These are phyloP conservation scores for Pinna nobilis DNA, from an alignment of 1,140 invertebrate species.

Conservation along the genomic window DNA sequence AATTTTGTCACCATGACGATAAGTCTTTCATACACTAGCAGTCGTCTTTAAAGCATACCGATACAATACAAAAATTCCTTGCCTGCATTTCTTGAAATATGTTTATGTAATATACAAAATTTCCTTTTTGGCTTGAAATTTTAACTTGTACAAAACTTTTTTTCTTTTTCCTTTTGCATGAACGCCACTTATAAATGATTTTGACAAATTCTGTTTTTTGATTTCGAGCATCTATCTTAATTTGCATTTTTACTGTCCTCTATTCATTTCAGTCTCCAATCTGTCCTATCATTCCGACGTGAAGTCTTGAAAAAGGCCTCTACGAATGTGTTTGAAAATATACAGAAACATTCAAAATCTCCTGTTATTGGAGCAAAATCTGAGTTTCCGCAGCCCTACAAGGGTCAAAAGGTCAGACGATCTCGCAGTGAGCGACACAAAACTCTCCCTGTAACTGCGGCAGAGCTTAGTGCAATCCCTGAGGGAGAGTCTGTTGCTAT, in stretches of 20 bases:
- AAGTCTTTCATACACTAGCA: no score
- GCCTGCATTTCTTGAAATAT: no score
- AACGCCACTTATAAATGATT: no score
- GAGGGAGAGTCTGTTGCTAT: constrained; percentile 54
- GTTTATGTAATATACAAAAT: no score
- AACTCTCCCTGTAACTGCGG: constrained; percentile 69
- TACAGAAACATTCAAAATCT: constrained; percentile 50
- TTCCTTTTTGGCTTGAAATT: no score
- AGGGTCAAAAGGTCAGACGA: constrained; percentile 29
- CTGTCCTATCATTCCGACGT: constrained; percentile 66
- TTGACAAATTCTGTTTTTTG: no score
- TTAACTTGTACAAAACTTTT: no score
- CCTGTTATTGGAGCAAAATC: constrained; percentile 38
- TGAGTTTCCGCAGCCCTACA: constrained; percentile 64
- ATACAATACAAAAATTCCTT: no score
- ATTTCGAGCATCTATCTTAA: no score
- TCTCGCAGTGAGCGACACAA: constrained; percentile 54
- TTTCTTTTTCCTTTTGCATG: no score
- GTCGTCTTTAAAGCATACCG: no score
- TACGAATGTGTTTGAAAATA: constrained; percentile 64
- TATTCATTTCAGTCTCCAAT: constrained; percentile 65
- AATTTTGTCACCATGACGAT: no score
- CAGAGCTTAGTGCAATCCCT: constrained; percentile 68
- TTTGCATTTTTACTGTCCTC: constrained; percentile 16
- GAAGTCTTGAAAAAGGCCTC: constrained; percentile 65